Percentiles rank a stretch among this genome's conserved stretches.
Evolutionary conservation across 2,113 vertebrate species (phyloP).

Genomic region (Neomonachus schauinslandi): DNA sequence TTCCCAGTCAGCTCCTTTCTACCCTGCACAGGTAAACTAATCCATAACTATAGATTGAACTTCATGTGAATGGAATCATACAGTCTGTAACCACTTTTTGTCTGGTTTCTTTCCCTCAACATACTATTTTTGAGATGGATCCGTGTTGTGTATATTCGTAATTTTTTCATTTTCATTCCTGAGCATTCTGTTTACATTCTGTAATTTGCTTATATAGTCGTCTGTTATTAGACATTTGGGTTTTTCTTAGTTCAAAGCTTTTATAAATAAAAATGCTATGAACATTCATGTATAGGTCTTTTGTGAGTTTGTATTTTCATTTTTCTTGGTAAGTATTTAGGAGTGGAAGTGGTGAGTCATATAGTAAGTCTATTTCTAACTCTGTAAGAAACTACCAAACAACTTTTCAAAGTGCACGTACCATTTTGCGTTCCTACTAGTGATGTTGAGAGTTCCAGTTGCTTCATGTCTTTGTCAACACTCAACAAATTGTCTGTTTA

Average conservation of each 20-base stretch:
- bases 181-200: background rate
- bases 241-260: slow-evolving; percentile 5
- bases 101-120: background rate
- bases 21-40: background rate
- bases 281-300: background rate
- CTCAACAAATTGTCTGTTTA: background rate
- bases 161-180: background rate
- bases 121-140: background rate
- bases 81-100: background rate
- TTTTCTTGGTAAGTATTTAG: slow-evolving; percentile 17
- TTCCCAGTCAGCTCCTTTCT: background rate
- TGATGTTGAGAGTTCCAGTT: background rate
- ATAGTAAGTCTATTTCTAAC: background rate
- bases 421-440: background rate
- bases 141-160: background rate
- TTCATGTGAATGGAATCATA: background rate
- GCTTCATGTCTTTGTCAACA: background rate
- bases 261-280: slow-evolving; percentile 21
- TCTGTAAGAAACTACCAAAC: slow-evolving; percentile 14
- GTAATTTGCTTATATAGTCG: background rate
- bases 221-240: background rate
- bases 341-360: background rate
- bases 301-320: slow-evolving; percentile 13
- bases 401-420: background rate
- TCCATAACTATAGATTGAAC: background rate